Conservation (phyloP, 2,113 vertebrate species). For the Semicossyphus pulcher region DNA sequence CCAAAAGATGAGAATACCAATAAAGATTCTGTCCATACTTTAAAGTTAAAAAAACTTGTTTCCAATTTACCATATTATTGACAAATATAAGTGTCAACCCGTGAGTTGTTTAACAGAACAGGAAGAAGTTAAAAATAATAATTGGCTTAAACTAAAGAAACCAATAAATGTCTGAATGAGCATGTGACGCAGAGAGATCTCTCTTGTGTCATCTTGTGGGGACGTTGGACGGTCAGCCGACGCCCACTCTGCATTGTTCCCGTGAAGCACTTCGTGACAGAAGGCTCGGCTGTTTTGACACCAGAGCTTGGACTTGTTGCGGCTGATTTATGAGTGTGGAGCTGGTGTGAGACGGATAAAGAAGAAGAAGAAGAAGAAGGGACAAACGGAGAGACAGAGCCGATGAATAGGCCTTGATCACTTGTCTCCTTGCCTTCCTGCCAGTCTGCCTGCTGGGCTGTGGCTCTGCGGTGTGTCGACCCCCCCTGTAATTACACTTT, state of each 20-base stretch:
- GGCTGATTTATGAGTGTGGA: constrained; percentile 69
- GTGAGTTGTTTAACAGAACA: too few species aligned
- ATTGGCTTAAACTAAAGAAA: too few species aligned
- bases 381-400: constrained; percentile 59
- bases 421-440: constrained; percentile 75
- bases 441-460: constrained; percentile 73
- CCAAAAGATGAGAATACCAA: too few species aligned
- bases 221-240: background rate
- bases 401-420: constrained; percentile 70
- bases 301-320: constrained; percentile 36
- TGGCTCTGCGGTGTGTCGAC: constrained; percentile 58
- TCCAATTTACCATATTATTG: too few species aligned
- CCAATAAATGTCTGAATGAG: too few species aligned
- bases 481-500: constrained; percentile 84
- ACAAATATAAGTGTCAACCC: too few species aligned
- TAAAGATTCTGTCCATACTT: too few species aligned
- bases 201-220: background rate
- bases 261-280: constrained; percentile 8
- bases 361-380: constrained; percentile 39
- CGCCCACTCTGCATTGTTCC: constrained; percentile 24
- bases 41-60: too few species aligned
- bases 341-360: constrained; percentile 9
- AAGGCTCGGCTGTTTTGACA: constrained; percentile 46
- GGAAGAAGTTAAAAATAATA: too few species aligned
- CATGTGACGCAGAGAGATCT: too few species aligned